Evolutionary conservation across 1,140 invertebrate species (phyloP), one percentile per base, ranked within the genome.

Genomic region (Gonioctena quinquepunctata): DNA sequence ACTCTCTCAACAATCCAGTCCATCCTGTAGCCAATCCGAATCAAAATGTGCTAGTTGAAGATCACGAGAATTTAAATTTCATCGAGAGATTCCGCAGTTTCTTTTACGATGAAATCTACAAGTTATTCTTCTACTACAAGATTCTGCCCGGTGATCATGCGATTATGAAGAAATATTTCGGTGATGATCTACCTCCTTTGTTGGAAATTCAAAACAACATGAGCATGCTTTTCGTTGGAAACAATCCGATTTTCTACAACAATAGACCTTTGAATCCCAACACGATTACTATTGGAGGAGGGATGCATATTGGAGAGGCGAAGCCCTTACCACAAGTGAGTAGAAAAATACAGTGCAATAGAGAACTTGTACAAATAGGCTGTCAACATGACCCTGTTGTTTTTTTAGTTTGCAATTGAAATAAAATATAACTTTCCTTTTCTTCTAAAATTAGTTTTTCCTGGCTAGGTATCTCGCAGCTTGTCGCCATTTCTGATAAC

Each of bases 291-390:
- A 76, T 88, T 54, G 85, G 85, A 5, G 84, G 84, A 48, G 86
- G 86, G 2, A 76, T 87, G 26, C 86, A 88, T 76, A 78, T 85
- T 22, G 81, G 81, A 66, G 66, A 74, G 23, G 72, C 78, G 3
- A 82, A 84, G 62, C 69, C 80, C 27, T 65, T 87, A 68, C 83
- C 86, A 7, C n/a, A 75, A 66, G 81, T 69, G 80, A 85, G 70
- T 62, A n/a, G n/a, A n/a, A n/a, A n/a, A n/a, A n/a, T n/a, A n/a
- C n/a, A n/a, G n/a, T n/a, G n/a, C n/a, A n/a, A n/a, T n/a, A n/a
- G n/a, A n/a, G n/a, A n/a, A n/a, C n/a, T n/a, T n/a, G n/a, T n/a
- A n/a, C n/a, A n/a, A n/a, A n/a, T n/a, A n/a, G n/a, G n/a, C n/a
- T n/a, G n/a, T n/a, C n/a, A n/a, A n/a, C n/a, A n/a, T n/a, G n/a